Percentiles rank a stretch among this genome's conserved stretches.
phyloP scores from a whole-genome alignment of 2,797 vertebrate species.

The Rhinella marina region DNA sequence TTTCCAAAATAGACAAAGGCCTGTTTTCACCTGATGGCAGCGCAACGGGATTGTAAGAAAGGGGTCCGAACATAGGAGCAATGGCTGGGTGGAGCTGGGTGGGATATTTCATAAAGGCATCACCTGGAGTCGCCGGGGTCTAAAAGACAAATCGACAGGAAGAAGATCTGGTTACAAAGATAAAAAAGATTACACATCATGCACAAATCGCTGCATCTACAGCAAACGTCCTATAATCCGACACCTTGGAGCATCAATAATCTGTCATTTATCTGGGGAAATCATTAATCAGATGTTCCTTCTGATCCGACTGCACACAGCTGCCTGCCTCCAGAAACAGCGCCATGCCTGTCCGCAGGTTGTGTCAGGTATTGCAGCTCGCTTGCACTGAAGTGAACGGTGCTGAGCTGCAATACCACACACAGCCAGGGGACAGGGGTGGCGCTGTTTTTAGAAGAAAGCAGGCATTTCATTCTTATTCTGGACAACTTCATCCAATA shows the following conservation, averaged over 20 bases:
- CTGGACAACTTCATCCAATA: not conserved
- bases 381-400: not conserved
- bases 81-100: slow-evolving; percentile 86
- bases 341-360: not conserved
- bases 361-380: too few species aligned
- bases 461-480: not conserved
- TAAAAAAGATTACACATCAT: not conserved
- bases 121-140: slow-evolving; percentile 97
- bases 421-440: not conserved
- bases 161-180: slow-evolving; percentile 34
- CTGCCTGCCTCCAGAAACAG: not conserved
- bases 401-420: not conserved
- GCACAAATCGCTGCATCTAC: not conserved
- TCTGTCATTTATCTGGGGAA: not conserved
- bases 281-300: too few species aligned
- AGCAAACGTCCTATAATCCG: not conserved
- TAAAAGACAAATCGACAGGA: slow-evolving; percentile 68
- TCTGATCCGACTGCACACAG: too few species aligned
- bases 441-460: not conserved
- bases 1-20: slow-evolving; percentile 35
- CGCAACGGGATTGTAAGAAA: slow-evolving; percentile 90
- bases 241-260: not conserved
- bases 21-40: slow-evolving; percentile 94
- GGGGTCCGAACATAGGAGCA: slow-evolving; percentile 89
- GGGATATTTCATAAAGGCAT: slow-evolving; percentile 91